Evolutionary conservation across 2,797 vertebrate genomes (phyloP).

Genomic region (Sebastes iracundus): DNA sequence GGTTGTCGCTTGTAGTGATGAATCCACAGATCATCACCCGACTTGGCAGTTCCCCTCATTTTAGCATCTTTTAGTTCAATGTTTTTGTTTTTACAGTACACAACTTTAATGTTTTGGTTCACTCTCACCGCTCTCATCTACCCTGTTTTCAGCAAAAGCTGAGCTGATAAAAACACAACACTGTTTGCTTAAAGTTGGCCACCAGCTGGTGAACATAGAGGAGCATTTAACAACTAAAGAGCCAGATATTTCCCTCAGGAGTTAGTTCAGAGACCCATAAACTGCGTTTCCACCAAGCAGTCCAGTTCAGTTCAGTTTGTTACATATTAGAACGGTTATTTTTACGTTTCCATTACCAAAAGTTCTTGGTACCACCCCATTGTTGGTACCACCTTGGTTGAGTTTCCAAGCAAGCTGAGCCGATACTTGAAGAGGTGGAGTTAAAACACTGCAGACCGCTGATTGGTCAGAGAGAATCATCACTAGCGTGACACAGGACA

Average conservation of each 20-base stretch:
- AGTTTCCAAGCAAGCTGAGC: too few relatives aligned
- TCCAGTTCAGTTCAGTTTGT: too few relatives aligned
- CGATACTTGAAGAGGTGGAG: too few relatives aligned
- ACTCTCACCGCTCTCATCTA: not conserved
- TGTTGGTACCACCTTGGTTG: too few relatives aligned
- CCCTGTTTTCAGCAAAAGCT: not conserved
- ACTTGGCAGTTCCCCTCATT: not conserved
- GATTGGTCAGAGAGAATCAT: too few relatives aligned
- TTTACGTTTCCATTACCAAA: too few relatives aligned
- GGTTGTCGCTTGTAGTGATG: not conserved
- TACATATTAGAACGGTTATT: too few relatives aligned
- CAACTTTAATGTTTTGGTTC: not conserved
- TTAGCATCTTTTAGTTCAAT: not conserved
- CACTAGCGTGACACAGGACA: too few relatives aligned
- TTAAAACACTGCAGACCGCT: too few relatives aligned
- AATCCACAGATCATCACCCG: too few relatives aligned
- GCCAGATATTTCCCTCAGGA: not conserved
- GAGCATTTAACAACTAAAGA: not conserved
- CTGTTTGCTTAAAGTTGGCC: not conserved
- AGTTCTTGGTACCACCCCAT: too few relatives aligned
- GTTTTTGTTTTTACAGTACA: not conserved
- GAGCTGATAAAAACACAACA: not conserved
- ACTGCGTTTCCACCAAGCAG: too few relatives aligned
- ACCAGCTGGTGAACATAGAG: not conserved
- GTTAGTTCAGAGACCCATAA: not conserved